Conservation (phyloP, 2,888 invertebrate species). For the Lepeophtheirus nordmannii region DNA sequence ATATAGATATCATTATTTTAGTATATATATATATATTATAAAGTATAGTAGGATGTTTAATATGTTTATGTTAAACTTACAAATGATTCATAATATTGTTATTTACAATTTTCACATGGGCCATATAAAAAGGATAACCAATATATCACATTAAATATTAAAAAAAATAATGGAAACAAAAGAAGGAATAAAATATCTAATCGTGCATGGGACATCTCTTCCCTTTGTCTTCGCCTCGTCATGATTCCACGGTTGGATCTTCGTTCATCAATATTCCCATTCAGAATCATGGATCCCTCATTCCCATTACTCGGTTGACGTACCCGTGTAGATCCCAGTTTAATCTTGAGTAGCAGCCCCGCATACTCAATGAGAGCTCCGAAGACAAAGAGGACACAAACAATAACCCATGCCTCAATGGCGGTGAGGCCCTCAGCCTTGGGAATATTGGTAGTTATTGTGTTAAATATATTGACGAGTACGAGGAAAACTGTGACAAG, state of each 20-base stretch:
- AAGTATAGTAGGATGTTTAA: too few relatives aligned
- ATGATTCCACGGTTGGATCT: slow-evolving; percentile 4
- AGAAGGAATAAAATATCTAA: slow-evolving; percentile 22
- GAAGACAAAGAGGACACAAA: slow-evolving; percentile 24
- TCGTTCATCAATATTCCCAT: not conserved
- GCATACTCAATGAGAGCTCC: slow-evolving; percentile 24
- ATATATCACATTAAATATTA: slow-evolving; percentile 24
- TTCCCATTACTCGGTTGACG: slow-evolving; percentile 1
- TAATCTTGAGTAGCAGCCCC: slow-evolving; percentile 20
- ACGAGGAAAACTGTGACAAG: slow-evolving; percentile 24
- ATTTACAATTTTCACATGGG: slow-evolving; percentile 2
- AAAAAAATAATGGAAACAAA: slow-evolving; percentile 19
- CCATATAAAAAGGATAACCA: slow-evolving; percentile 20
- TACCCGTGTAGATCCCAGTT: slow-evolving; percentile 7
- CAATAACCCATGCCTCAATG: slow-evolving; percentile 25
- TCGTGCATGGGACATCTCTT: slow-evolving; percentile 23
- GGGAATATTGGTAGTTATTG: slow-evolving; percentile 24
- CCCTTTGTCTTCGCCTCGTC: slow-evolving; percentile 9
- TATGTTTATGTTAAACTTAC: too few relatives aligned
- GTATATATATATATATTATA: too few relatives aligned
- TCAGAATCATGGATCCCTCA: slow-evolving; percentile 17
- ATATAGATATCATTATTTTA: too few relatives aligned
- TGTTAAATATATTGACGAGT: slow-evolving; percentile 24
- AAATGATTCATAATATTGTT: not conserved
- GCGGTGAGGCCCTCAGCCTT: slow-evolving; percentile 20